Evolutionary conservation across 1,140 invertebrate genomes (phyloP).

Genomic region (Pseudachorutes palmiensis): DNA sequence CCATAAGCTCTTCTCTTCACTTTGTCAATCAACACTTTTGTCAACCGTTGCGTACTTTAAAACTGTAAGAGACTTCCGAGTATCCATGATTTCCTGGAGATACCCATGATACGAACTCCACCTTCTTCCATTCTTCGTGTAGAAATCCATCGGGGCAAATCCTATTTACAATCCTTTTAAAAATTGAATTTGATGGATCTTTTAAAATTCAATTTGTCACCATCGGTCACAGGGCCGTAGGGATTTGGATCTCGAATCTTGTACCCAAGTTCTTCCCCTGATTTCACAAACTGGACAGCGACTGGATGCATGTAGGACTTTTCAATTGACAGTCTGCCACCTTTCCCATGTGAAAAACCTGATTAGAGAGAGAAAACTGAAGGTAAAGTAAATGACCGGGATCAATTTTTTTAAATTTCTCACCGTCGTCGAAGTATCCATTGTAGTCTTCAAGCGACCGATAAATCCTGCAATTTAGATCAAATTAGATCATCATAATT

Average conservation of each 20-base stretch:
- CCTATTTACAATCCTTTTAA: constrained; percentile 14
- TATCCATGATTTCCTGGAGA: constrained; percentile 6
- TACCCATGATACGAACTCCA: constrained; percentile 28
- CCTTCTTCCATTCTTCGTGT: constrained; percentile 19
- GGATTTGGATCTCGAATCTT: constrained; percentile 23
- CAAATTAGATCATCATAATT: not conserved
- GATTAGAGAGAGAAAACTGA: not conserved
- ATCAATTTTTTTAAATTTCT: not conserved
- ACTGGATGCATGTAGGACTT: not conserved
- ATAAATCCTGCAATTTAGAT: constrained; percentile 13
- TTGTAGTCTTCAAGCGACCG: constrained; percentile 29
- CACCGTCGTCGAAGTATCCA: constrained; percentile 29
- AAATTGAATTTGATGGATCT: not conserved
- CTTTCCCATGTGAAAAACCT: constrained; percentile 15
- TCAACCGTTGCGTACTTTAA: not conserved
- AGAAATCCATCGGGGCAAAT: constrained; percentile 32
- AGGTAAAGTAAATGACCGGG: not conserved
- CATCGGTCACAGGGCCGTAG: constrained; percentile 18
- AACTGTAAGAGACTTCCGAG: constrained; percentile 4
- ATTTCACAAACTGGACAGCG: not conserved
- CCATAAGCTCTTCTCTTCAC: constrained; percentile 4
- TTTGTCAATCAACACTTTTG: not conserved
- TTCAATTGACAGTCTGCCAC: constrained; percentile 13
- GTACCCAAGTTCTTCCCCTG: constrained; percentile 21
- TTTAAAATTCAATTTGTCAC: constrained; percentile 1